phyloP scores from a whole-genome alignment of 1,140 invertebrate species.

The Philopotamus ludificatus region DNA sequence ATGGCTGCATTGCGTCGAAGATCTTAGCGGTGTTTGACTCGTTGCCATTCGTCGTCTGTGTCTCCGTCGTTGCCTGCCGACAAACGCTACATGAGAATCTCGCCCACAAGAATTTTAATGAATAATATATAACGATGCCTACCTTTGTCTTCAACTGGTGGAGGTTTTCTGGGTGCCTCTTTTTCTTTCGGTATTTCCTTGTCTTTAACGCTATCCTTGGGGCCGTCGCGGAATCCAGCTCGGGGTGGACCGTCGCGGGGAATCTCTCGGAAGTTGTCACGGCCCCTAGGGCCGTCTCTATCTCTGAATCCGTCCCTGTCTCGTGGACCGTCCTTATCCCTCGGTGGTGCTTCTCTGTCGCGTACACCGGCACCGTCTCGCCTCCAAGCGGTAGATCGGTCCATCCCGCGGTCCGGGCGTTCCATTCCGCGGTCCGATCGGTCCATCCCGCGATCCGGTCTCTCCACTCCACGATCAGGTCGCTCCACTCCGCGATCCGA shows the following conservation, averaged over 20 bases:
- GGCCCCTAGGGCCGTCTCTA: slow-evolving; percentile 8
- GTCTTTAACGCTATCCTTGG: slow-evolving; percentile 22
- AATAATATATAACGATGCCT: not conserved
- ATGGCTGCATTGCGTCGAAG: no score
- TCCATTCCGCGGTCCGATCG: slow-evolving; percentile 5
- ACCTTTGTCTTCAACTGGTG: slow-evolving; percentile 37
- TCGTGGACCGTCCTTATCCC: not conserved
- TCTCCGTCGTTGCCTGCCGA: not conserved
- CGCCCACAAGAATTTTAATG: not conserved
- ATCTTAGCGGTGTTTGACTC: slow-evolving; percentile 11
- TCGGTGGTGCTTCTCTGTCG: slow-evolving; percentile 18
- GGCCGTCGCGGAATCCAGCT: slow-evolving; percentile 13
- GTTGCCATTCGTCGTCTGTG: slow-evolving; percentile 18
- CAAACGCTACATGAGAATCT: not conserved
- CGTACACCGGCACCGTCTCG: slow-evolving; percentile 9
- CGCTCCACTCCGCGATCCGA: not conserved
- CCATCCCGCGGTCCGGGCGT: slow-evolving; percentile 22
- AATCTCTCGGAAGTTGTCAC: slow-evolving; percentile 6
- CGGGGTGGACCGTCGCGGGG: slow-evolving; percentile 23
- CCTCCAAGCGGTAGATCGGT: not conserved
- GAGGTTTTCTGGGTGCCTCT: slow-evolving; percentile 33
- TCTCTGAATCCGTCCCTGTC: slow-evolving; percentile 11
- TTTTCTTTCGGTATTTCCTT: slow-evolving; percentile 19
- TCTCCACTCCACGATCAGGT: not conserved
- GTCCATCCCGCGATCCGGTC: slow-evolving; percentile 12